A percentile compares a stretch with the other conserved stretches of the same genome.
phyloP scores from a whole-genome alignment of 2,797 vertebrate genomes.

The Anguilla marmorata region DNA sequence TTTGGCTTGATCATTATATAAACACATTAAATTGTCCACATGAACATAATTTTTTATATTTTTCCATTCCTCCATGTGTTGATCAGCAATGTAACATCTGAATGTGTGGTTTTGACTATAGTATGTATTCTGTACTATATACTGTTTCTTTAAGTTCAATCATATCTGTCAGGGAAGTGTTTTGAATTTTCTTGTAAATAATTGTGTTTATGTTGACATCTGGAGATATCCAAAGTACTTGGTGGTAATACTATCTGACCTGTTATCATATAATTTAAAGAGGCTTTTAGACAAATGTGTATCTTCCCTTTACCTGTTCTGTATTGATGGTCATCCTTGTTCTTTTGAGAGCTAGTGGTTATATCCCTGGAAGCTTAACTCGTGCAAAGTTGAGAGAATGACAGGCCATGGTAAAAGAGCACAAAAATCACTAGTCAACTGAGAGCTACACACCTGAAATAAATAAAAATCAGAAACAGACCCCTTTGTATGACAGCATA shows the following conservation, averaged over 20 bases:
- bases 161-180: not conserved
- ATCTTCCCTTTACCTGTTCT: not conserved
- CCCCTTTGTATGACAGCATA: not conserved
- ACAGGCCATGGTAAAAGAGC: not conserved
- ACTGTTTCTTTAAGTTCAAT: not conserved
- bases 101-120: not conserved
- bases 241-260: not conserved
- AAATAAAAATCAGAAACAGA: not conserved
- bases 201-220: not conserved
- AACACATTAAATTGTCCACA: not conserved
- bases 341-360: not conserved
- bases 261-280: not conserved
- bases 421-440: not conserved
- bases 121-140: not conserved
- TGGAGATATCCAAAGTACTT: not conserved
- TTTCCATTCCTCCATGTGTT: not conserved
- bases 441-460: not conserved
- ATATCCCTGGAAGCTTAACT: not conserved
- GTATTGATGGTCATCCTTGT: not conserved
- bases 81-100: not conserved
- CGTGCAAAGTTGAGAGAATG: not conserved
- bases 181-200: not conserved
- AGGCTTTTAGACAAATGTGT: not conserved
- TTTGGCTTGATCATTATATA: not conserved
- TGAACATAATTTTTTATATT: not conserved